phyloP scores from a whole-genome alignment of 2,797 vertebrate genomes.

The Vultur gryphus region DNA sequence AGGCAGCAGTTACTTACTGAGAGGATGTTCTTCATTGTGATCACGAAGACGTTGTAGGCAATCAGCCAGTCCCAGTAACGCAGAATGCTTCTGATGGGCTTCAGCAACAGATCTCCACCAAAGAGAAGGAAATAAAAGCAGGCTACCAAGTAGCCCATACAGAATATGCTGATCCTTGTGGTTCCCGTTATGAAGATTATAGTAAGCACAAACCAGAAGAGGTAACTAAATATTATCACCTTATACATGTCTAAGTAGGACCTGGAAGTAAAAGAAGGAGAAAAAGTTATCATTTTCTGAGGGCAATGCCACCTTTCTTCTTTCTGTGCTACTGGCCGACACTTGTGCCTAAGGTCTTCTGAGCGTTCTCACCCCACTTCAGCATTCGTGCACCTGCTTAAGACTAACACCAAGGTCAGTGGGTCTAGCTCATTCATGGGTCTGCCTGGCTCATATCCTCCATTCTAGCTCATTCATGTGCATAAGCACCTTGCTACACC shows the following conservation, averaged over 20 bases:
- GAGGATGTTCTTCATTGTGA: slow-evolving; percentile 97
- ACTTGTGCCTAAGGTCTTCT: not conserved
- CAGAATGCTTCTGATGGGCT: slow-evolving; percentile 95
- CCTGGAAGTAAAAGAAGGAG: slow-evolving; percentile 70
- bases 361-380: not conserved
- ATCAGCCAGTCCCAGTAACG: slow-evolving; percentile 98
- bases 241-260: slow-evolving; percentile 99
- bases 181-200: slow-evolving; percentile 99
- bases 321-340: not conserved
- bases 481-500: not conserved
- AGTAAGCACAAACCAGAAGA: slow-evolving; percentile 99
- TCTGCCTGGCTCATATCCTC: not conserved
- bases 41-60: slow-evolving; percentile 97
- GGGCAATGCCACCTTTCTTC: not conserved
- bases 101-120: slow-evolving; percentile 90
- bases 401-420: not conserved
- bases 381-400: not conserved
- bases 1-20: slow-evolving; percentile 79
- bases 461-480: not conserved
- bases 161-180: slow-evolving; percentile 96
- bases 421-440: not conserved
- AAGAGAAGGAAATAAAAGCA: slow-evolving; percentile 99
- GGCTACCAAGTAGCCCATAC: slow-evolving; percentile 98
- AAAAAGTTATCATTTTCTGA: not conserved
- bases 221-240: slow-evolving; percentile 96